Evolutionary conservation across 2,888 invertebrate genomes (phyloP).

Genomic region (Marronus borbonicus): DNA sequence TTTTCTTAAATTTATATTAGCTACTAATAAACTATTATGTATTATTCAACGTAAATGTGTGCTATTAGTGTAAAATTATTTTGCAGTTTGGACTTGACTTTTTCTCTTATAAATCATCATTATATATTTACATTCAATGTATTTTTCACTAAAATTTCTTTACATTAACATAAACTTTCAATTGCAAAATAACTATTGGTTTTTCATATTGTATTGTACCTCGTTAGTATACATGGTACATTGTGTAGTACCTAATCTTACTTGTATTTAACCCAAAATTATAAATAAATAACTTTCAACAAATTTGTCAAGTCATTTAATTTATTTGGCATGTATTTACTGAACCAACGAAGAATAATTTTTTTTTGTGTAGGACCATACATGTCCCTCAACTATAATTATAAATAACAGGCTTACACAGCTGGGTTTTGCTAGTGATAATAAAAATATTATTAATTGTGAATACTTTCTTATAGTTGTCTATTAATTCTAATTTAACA

Average conservation of each 20-base stretch:
- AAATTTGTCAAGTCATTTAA: constrained; percentile 53
- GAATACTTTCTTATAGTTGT: constrained; percentile 12
- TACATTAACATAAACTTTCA: constrained; percentile 45
- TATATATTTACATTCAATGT: constrained; percentile 26
- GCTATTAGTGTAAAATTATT: constrained; percentile 52
- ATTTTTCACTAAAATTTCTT: constrained; percentile 34
- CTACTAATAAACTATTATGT: constrained; percentile 50
- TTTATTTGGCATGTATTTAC: constrained; percentile 60
- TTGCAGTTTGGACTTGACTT: constrained; percentile 44
- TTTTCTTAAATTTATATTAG: constrained; percentile 44
- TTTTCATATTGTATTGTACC: constrained; percentile 52
- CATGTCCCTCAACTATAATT: not conserved
- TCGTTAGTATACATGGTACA: constrained; percentile 51
- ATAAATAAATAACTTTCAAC: constrained; percentile 57
- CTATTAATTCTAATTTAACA: constrained; percentile 6
- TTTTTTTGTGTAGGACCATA: constrained; percentile 14
- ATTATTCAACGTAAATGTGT: constrained; percentile 51
- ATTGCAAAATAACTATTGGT: constrained; percentile 52
- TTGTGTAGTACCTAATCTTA: constrained; percentile 51
- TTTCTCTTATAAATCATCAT: constrained; percentile 25
- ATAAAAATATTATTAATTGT: constrained; percentile 37
- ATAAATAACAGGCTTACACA: constrained; percentile 47
- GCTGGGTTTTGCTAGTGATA: constrained; percentile 53
- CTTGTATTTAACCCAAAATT: constrained; percentile 54
- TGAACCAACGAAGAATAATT: constrained; percentile 56